Evolutionary conservation across 2,113 vertebrate species (phyloP), one percentile per base, ranked within the genome.

Genomic region (Bos indicus): DNA sequence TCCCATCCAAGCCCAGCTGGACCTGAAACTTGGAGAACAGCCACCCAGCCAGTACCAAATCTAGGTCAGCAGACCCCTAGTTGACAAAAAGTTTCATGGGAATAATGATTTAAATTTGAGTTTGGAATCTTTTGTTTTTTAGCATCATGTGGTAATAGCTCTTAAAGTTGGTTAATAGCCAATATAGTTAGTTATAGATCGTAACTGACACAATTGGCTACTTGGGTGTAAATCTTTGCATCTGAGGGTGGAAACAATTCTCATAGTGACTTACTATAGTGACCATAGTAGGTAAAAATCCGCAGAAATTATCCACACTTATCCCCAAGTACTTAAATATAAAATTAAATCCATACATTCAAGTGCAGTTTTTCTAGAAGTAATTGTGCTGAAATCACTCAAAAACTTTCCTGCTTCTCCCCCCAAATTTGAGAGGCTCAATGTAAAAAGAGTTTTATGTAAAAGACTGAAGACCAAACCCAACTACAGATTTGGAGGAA

Each of bases 371-470:
- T 97, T 97, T 67, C 89, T 81, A 88, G 86, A 97, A 98, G 97
- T 96, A 95, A 97, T 97, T 96, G 59, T 95, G 48, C 89, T 95
- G 56, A 94, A 96, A 87, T 94, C 88, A 88, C 48, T 97, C 95
- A 96, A 93, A 97, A 36, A 5, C 93, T 93, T 95, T 97, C 64
- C 83, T 60, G 67, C 64, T 95, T 97, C 43, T 54, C 64, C 57
- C 51, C 80, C 91, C 43, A 95, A 96, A 94, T 60, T 77, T 95
- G 92, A 94, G 81, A 97, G 62, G 80, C 89, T 97, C 57, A 95
- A 90, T 54, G 92, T 97, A 96, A 96, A 97, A 84, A 90, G 59
- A 90, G 93, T 98, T 98, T 98, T 97, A 94, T 98, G 74, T 97
- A 93, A 97, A 95, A 97, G 80, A 51, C 86, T 96, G 57, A 96